Conservation (phyloP, 2,888 invertebrate genomes). For the Penaeus monodon region DNA sequence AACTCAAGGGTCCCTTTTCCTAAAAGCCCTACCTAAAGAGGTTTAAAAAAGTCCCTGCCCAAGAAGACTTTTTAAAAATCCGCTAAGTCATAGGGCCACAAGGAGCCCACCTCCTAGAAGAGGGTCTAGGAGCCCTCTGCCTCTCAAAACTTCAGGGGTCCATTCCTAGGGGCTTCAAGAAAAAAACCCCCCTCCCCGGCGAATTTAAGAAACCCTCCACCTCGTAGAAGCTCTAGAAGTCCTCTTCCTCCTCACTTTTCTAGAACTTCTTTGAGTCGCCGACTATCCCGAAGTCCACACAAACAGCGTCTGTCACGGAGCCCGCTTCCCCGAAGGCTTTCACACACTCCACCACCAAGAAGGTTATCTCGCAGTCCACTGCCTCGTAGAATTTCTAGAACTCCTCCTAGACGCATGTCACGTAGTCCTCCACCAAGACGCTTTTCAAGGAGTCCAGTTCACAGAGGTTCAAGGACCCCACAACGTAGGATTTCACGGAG, state of each 20-base stretch:
- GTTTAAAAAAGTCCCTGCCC: conserved; percentile 25
- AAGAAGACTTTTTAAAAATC: conserved; percentile 35
- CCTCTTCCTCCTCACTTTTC: conserved; percentile 29
- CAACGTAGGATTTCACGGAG: conserved; percentile 35
- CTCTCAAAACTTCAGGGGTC: not conserved
- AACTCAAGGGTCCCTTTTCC: conserved; percentile 44
- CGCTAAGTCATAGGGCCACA: not conserved
- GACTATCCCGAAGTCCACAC: conserved; percentile 21
- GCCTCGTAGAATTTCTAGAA: conserved; percentile 41
- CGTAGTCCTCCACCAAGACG: conserved; percentile 41
- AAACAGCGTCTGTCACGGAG: conserved; percentile 26
- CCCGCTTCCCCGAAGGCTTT: conserved; percentile 10
- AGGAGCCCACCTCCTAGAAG: not conserved
- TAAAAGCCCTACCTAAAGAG: conserved; percentile 23
- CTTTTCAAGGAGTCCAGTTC: conserved; percentile 24
- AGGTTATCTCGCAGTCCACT: conserved; percentile 32
- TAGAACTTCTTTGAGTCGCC: conserved; percentile 31
- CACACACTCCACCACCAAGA: conserved; percentile 17
- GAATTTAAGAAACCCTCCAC: conserved; percentile 32
- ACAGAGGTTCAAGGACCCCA: conserved; percentile 34
- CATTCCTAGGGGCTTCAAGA: conserved; percentile 19
- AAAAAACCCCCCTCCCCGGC: conserved; percentile 30
- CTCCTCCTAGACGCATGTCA: conserved; percentile 38
- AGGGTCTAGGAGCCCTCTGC: not conserved
- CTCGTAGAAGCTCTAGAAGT: conserved; percentile 40